These are phyloP conservation scores for Pelvicachromis taeniatus DNA, from an alignment of 2,113 vertebrate genomes.

Conservation along the genomic window DNA sequence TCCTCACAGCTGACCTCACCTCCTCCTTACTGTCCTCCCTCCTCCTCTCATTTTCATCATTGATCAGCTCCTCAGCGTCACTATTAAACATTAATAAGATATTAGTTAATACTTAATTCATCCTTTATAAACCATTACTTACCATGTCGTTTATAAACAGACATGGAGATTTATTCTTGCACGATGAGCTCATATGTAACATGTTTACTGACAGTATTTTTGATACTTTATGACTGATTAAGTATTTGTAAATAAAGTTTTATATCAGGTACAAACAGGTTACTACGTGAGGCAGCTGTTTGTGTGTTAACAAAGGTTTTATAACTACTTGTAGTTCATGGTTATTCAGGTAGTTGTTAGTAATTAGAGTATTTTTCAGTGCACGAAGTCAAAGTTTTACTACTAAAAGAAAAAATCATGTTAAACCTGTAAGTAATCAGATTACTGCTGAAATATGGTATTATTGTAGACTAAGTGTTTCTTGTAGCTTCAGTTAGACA, in stretches of 20 bases:
- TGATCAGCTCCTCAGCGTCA: background rate
- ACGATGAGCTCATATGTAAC: accelerated
- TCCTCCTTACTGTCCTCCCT: background rate
- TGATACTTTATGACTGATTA: background rate
- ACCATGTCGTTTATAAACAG: background rate
- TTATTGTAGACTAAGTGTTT: accelerated
- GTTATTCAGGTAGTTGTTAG: background rate
- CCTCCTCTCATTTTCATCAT: background rate
- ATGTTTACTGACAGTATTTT: background rate
- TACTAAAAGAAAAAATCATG: background rate
- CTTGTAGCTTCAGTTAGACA: background rate
- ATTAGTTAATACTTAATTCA: background rate
- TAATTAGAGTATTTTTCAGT: background rate
- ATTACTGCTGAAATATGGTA: accelerated
- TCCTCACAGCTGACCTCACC: background rate
- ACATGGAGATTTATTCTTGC: background rate
- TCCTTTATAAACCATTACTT: background rate
- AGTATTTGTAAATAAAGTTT: background rate
- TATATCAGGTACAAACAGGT: background rate
- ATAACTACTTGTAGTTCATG: accelerated
- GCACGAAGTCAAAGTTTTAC: background rate
- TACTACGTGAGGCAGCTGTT: background rate
- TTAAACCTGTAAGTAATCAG: background rate
- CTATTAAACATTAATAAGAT: background rate
- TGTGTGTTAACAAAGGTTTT: background rate